Evolutionary conservation across 2,888 invertebrate species (phyloP), one percentile per base, ranked within the genome.

Genomic region (Lucinisca nassula): DNA sequence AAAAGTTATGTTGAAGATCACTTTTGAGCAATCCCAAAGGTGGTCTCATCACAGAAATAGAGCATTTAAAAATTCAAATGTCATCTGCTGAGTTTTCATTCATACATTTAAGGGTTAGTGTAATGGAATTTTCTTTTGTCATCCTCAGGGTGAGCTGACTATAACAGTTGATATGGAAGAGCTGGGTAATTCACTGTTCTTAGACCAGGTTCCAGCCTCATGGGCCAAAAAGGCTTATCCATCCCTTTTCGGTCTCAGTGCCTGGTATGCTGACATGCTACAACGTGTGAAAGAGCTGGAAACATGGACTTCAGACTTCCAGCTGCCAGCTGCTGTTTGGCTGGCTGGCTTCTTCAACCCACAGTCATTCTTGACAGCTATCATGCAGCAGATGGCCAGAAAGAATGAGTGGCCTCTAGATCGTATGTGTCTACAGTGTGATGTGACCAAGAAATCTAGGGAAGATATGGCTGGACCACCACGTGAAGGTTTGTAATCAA

Each of bases 291-390:
- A 99, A 93, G 96, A 96, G 87, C 94, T 96, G 49, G 99, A 99
- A 96, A 98, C 98, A 0, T 99, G 99, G 99, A 98, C 98, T 37
- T 98, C 98, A 0, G 99, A 99, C 97, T 99, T 99, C 95, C 96
- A 95, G 90, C 97, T 99, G 84, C 99, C 99, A 49, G 97, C 98
- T 0, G 97, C 98, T 0, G 99, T 99, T 24, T 99, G 99, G 99
- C 97, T 99, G 87, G 98, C 98, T 21, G 99, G 99, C n/a, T 99
- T 99, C 97, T 99, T 99, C 97, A 99, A 99, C 96, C 99, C 99
- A 0, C 99, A 99, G 96, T 99, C 99, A 55, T 97, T 99, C 93
- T 97, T 99, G 84, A 99, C 99, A 0, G 99, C 99, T 74, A 99
- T 99, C 94, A 99, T 99, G 99, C 99, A 99, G 97, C 99, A 98